A percentile compares a stretch with the other conserved stretches of the same genome.
Conservation (phyloP, 1,140 invertebrate species). For the Anthonomus grandis region DNA sequence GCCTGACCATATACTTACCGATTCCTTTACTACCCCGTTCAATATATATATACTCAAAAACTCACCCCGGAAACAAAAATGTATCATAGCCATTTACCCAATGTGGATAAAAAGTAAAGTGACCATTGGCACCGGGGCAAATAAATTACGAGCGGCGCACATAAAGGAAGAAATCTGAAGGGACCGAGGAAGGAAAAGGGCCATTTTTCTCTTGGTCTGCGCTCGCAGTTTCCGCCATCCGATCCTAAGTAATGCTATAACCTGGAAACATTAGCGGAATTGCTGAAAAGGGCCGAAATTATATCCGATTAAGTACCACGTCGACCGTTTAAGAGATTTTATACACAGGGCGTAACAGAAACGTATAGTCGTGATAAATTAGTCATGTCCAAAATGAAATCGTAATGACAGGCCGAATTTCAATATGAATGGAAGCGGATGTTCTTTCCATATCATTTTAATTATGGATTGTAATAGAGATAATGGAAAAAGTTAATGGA, state of each 20-base stretch:
- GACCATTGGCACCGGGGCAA: conserved; percentile 11
- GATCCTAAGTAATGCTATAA: conserved; percentile 28
- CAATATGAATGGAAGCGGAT: conserved; percentile 39
- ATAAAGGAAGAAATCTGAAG: conserved; percentile 19
- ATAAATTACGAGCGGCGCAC: conserved; percentile 11
- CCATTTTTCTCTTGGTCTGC: conserved; percentile 21
- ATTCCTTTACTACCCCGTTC: too few relatives aligned
- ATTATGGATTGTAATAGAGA: conserved; percentile 37
- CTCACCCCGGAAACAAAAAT: too few relatives aligned
- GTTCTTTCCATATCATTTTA: conserved; percentile 30
- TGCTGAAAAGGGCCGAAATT: conserved; percentile 19
- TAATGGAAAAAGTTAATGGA: conserved; percentile 33
- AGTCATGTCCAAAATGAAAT: conserved; percentile 19
- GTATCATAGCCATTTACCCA: too few relatives aligned
- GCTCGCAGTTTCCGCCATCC: conserved; percentile 22
- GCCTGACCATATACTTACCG: too few relatives aligned
- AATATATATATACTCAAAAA: too few relatives aligned
- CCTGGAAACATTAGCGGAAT: conserved; percentile 25
- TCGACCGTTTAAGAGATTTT: too few relatives aligned
- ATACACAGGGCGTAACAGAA: too few relatives aligned
- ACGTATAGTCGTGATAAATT: too few relatives aligned
- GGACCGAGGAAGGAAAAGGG: conserved; percentile 24
- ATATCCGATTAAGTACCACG: conserved; percentile 17
- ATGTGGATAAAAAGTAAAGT: too few relatives aligned
- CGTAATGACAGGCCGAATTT: conserved; percentile 29